A percentile compares a stretch with the other conserved stretches of the same genome.
phyloP scores from a whole-genome alignment of 2,113 vertebrate species.

The Lagopus leucura region DNA sequence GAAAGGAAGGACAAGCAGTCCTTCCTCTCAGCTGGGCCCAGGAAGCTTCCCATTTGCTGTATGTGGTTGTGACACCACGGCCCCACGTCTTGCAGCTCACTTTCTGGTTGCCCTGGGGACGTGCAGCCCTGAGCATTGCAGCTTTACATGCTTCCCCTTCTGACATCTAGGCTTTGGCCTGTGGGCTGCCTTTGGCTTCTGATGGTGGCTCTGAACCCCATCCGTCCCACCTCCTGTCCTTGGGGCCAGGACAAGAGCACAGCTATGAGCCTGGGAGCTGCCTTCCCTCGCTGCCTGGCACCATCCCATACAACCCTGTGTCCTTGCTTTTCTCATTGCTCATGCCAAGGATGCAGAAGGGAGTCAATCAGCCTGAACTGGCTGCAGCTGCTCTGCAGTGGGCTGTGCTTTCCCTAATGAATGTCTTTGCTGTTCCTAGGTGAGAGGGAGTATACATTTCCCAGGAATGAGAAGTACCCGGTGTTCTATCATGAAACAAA shows the following conservation, averaged over 20 bases:
- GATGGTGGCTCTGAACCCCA: background rate
- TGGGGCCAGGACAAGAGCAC: background rate
- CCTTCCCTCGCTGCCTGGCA: background rate
- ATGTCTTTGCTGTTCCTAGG: slow-evolving; percentile 29
- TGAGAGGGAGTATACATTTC: slow-evolving; percentile 57
- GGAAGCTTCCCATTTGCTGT: background rate
- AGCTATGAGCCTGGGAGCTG: background rate
- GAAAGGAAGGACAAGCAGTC: background rate
- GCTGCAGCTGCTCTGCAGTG: rapidly evolving
- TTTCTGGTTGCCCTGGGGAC: background rate
- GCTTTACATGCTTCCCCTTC: background rate
- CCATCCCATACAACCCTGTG: rapidly evolving
- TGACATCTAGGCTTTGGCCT: background rate
- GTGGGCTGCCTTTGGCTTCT: background rate
- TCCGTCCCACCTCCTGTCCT: background rate
- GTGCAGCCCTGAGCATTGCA: background rate
- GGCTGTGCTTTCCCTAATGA: rapidly evolving
- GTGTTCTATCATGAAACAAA: slow-evolving; percentile 75
- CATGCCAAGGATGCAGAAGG: rapidly evolving
- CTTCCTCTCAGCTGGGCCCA: background rate
- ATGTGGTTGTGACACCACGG: rapidly evolving
- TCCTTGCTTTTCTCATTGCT: background rate
- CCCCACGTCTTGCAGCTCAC: background rate
- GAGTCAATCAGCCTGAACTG: background rate
- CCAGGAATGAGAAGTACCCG: slow-evolving; percentile 56